Evolutionary conservation across 1,140 invertebrate species (phyloP), one percentile per base, ranked within the genome.

Genomic region (Pogonomyrmex barbatus): DNA sequence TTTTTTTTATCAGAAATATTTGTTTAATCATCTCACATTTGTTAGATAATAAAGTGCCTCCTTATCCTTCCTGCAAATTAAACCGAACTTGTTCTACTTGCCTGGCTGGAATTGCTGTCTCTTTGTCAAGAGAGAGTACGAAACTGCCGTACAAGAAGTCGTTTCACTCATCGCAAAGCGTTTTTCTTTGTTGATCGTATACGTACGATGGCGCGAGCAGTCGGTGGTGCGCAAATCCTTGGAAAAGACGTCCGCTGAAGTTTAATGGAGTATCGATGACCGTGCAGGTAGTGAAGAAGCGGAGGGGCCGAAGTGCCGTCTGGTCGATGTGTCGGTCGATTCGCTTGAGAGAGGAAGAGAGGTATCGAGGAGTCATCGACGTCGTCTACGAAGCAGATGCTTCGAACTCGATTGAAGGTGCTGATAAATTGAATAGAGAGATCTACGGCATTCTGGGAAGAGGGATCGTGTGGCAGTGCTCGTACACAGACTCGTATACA

Each of bases 201-300:
- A 82, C 50, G 65, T 79, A 71, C 85, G 62, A 12, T 24, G 56
- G 45, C 33, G 56, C 47, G 79, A 54, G 65, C 50, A 88, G 33
- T 71, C 85, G 78, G 85, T 85, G 87, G 71, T 17, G 79, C 63
- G 81, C 63, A 62, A 88, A 88, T 77, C 65, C 79, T 78, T 58
- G 14, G 65, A 60, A 77, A 76, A 85, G 65, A 71, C 71, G 85
- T 68, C 82, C 54, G 42, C 54, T 14, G 33, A 88, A 85, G 79
- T 88, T 88, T 88, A 88, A 88, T 85, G 86, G 86, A 62, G 33
- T 88, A 88, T 88, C 71, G 79, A 62, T 85, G 86, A 78, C 73
- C 65, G 30, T 70, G 77, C 52, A 83, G 68, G 42, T 75, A 14
- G 63, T 30, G 42, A 56, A 58, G 65, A 58, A 71, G 30, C 6